A percentile compares a stretch with the other conserved stretches of the same genome.
These are phyloP conservation scores for Hypanus sabinus DNA, from an alignment of 2,113 vertebrate species.

Conservation along the genomic window DNA sequence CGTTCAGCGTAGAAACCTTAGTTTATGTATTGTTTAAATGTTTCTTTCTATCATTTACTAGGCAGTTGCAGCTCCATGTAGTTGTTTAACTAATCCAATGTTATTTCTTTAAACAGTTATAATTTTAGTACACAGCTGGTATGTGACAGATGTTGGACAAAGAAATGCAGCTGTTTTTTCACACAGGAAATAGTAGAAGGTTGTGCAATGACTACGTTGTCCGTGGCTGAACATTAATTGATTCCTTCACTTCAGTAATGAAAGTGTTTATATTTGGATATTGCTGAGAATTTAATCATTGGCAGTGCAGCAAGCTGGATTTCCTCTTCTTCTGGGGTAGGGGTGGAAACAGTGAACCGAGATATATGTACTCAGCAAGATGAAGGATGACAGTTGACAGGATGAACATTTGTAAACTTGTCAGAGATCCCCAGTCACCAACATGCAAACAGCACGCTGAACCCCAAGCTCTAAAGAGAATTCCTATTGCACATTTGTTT, in stretches of 20 bases:
- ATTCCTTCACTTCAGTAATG: slow-evolving; percentile 20
- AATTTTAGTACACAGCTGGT: slow-evolving; percentile 30
- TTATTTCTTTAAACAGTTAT: slow-evolving; percentile 37
- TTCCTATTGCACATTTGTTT: slow-evolving; percentile 16
- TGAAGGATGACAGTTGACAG: slow-evolving; percentile 17
- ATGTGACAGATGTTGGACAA: slow-evolving; percentile 37
- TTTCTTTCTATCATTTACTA: slow-evolving; percentile 1
- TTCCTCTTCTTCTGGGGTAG: not conserved
- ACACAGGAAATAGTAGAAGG: slow-evolving; percentile 34
- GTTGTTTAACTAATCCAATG: slow-evolving; percentile 29
- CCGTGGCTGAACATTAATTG: slow-evolving; percentile 25
- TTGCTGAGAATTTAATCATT: slow-evolving; percentile 7
- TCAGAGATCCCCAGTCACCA: not conserved
- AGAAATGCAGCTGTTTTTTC: slow-evolving; percentile 34
- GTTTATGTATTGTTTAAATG: not conserved
- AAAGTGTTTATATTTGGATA: slow-evolving; percentile 32
- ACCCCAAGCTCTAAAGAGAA: not conserved
- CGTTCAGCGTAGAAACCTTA: not conserved
- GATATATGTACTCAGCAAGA: slow-evolving; percentile 21
- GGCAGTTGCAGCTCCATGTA: not conserved
- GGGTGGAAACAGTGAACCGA: not conserved
- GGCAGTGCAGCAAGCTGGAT: slow-evolving; percentile 17
- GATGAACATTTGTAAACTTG: slow-evolving; percentile 32
- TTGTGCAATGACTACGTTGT: slow-evolving; percentile 17
- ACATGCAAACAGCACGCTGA: not conserved